Conservation (phyloP, 2,888 invertebrate species). For the Neoitamus cyanurus region DNA sequence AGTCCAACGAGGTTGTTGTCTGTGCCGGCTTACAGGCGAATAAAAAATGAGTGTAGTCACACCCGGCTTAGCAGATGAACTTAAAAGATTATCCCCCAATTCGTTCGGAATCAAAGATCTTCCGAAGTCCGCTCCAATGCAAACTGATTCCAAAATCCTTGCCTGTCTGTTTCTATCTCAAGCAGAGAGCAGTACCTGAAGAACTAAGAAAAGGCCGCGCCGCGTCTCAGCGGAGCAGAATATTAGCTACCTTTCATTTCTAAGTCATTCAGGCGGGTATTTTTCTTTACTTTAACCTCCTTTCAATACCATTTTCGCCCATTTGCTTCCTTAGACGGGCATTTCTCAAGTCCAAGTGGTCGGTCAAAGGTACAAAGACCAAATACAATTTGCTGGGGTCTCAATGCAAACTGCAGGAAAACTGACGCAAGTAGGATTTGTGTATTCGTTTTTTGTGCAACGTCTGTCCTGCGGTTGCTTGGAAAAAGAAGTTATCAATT, state of each 20-base stretch:
- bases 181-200: background rate
- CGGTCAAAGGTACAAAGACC: background rate
- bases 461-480: background rate
- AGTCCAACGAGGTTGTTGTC: background rate
- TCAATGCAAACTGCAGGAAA: background rate
- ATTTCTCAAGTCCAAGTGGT: background rate
- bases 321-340: background rate
- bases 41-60: background rate
- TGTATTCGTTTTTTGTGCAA: background rate
- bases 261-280: background rate
- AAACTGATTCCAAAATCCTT: background rate
- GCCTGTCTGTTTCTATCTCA: background rate
- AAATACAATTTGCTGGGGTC: background rate
- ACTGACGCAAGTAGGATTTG: background rate
- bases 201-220: background rate
- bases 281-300: background rate
- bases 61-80: background rate
- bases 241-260: background rate
- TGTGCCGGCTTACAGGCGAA: background rate
- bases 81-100: background rate
- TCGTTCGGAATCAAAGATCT: background rate
- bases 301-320: background rate
- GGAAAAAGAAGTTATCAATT: background rate
- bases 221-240: background rate
- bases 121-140: background rate